phyloP scores from a whole-genome alignment of 2,888 invertebrate genomes.

The Hipparchia sbordonii region DNA sequence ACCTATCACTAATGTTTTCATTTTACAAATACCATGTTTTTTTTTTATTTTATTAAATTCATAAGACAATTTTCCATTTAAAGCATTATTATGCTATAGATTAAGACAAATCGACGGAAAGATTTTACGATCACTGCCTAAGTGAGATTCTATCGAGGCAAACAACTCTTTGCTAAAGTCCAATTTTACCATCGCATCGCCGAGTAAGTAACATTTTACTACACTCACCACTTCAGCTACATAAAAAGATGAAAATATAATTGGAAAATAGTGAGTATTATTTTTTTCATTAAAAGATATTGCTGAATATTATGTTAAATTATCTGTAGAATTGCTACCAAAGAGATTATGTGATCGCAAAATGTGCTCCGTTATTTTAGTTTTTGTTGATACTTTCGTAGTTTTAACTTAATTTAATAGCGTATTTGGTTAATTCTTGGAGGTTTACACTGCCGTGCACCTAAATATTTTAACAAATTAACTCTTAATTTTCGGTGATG shows the following conservation, averaged over 20 bases:
- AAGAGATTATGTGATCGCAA: too few relatives aligned
- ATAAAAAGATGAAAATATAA: too few relatives aligned
- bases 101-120: conserved; percentile 29
- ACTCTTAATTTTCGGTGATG: not conserved
- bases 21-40: conserved; percentile 69
- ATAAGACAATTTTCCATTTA: conserved; percentile 79
- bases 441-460: not conserved
- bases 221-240: too few relatives aligned
- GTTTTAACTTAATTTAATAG: not conserved
- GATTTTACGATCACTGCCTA: conserved; percentile 26
- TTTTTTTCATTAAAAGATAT: too few relatives aligned
- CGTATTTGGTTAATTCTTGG: not conserved
- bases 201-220: too few relatives aligned
- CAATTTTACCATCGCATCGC: too few relatives aligned
- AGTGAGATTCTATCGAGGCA: not conserved
- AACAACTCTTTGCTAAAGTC: not conserved
- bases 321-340: too few relatives aligned
- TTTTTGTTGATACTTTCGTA: too few relatives aligned
- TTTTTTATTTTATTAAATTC: conserved; percentile 70
- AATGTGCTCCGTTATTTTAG: too few relatives aligned
- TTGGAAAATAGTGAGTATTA: too few relatives aligned
- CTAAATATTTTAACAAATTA: not conserved
- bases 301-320: too few relatives aligned
- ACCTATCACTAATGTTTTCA: conserved; percentile 57
- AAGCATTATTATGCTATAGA: conserved; percentile 76